phyloP scores from a whole-genome alignment of 2,797 vertebrate genomes.

The Poeciliopsis infans region DNA sequence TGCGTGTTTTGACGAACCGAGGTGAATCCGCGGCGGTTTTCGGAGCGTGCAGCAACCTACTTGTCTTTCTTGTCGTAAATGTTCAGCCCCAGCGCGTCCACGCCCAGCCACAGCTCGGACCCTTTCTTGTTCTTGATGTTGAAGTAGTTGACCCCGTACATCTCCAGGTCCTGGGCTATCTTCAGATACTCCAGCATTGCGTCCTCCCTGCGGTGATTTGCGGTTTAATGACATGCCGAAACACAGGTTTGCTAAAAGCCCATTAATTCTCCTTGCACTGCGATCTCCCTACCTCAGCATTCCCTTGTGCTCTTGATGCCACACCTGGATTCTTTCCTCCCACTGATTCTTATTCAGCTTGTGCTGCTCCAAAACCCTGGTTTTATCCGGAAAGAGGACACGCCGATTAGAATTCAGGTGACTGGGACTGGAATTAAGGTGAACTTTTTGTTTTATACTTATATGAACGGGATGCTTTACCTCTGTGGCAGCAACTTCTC shows the following conservation, averaged over 20 bases:
- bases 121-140: slow-evolving; percentile 98
- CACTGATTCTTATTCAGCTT: slow-evolving; percentile 96
- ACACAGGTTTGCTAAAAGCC: slow-evolving; percentile 3
- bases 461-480: slow-evolving; percentile 65
- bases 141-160: slow-evolving; percentile 99
- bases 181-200: slow-evolving; percentile 96
- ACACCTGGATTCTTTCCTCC: slow-evolving; percentile 96
- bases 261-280: not conserved
- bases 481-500: slow-evolving; percentile 96
- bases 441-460: slow-evolving; percentile 44
- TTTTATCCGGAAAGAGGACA: slow-evolving; percentile 52
- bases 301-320: slow-evolving; percentile 94
- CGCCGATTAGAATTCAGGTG: slow-evolving; percentile 46
- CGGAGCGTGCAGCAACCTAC: slow-evolving; percentile 67
- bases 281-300: slow-evolving; percentile 88
- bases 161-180: slow-evolving; percentile 97
- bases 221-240: slow-evolving; percentile 16
- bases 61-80: slow-evolving; percentile 97
- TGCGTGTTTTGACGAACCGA: not conserved
- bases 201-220: slow-evolving; percentile 85
- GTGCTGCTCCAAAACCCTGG: slow-evolving; percentile 96
- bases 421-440: slow-evolving; percentile 36
- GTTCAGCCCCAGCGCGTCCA: slow-evolving; percentile 95
- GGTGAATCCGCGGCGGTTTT: not conserved
- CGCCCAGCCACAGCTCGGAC: slow-evolving; percentile 94